Conservation (phyloP, 2,113 vertebrate species). For the Elaphurus davidianus region DNA sequence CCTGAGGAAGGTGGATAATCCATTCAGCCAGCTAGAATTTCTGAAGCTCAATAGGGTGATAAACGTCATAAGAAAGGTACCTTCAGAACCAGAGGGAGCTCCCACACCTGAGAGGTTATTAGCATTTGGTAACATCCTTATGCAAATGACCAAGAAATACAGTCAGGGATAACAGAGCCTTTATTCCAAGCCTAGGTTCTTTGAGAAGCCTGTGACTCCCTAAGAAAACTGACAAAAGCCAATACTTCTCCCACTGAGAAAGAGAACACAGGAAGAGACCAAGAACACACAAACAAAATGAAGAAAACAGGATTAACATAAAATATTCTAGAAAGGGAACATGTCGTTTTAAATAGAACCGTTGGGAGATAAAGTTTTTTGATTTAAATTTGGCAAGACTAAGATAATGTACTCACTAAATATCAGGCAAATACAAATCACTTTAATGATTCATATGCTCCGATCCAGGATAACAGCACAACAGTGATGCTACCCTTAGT, state of each 20-base stretch:
- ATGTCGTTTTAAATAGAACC: neutral
- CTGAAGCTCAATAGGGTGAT: neutral
- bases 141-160: neutral
- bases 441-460: slow-evolving; percentile 36
- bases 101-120: too few species aligned
- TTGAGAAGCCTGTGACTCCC: neutral
- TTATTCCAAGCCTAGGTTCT: neutral
- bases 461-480: neutral
- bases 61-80: neutral
- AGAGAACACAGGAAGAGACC: neutral
- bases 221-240: neutral
- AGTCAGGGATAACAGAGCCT: neutral
- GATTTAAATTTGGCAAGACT: slow-evolving; percentile 23
- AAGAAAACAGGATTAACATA: neutral
- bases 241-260: neutral
- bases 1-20: neutral
- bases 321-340: neutral
- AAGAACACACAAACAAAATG: neutral
- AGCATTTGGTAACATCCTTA: neutral
- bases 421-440: slow-evolving; percentile 12
- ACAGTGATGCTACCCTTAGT: neutral
- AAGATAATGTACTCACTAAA: slow-evolving; percentile 41
- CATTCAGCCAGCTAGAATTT: neutral
- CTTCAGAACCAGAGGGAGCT: neutral
- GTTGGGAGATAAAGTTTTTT: neutral